phyloP scores from a whole-genome alignment of 2,888 invertebrate species.

The Eupeodes luniger region DNA sequence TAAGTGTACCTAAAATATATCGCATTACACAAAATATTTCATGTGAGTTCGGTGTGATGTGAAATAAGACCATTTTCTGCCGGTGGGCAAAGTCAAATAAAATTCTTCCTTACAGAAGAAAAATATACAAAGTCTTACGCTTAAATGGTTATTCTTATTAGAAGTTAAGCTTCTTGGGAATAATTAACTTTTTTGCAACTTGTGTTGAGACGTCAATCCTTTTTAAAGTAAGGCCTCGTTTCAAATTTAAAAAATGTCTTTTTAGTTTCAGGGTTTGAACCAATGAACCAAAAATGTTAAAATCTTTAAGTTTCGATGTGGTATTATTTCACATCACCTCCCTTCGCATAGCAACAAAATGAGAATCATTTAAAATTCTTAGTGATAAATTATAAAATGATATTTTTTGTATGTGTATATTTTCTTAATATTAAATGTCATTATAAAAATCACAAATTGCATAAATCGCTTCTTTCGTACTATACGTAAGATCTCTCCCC shows the following conservation, averaged over 20 bases:
- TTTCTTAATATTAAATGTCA: conserved; percentile 17
- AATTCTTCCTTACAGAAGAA: no score
- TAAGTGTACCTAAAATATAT: conserved; percentile 8
- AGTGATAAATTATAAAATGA: conserved; percentile 61
- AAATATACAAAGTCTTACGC: no score
- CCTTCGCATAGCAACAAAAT: conserved; percentile 29
- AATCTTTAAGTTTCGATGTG: not conserved
- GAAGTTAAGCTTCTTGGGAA: no score
- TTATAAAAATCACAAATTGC: conserved; percentile 44
- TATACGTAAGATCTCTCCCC: not conserved
- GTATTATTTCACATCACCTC: not conserved
- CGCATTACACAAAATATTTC: not conserved
- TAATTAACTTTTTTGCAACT: no score
- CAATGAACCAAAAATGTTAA: no score
- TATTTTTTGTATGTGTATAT: not conserved
- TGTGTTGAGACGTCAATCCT: no score
- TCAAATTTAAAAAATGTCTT: no score
- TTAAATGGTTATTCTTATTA: no score
- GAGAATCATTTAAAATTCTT: conserved; percentile 50
- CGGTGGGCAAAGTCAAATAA: not conserved
- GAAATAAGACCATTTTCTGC: not conserved
- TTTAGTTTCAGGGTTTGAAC: no score
- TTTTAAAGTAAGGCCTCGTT: no score
- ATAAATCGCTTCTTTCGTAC: conserved; percentile 23
- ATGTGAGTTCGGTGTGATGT: not conserved